Evolutionary conservation across 2,797 vertebrate species (phyloP).

Genomic region (Sitta carolinensis): DNA sequence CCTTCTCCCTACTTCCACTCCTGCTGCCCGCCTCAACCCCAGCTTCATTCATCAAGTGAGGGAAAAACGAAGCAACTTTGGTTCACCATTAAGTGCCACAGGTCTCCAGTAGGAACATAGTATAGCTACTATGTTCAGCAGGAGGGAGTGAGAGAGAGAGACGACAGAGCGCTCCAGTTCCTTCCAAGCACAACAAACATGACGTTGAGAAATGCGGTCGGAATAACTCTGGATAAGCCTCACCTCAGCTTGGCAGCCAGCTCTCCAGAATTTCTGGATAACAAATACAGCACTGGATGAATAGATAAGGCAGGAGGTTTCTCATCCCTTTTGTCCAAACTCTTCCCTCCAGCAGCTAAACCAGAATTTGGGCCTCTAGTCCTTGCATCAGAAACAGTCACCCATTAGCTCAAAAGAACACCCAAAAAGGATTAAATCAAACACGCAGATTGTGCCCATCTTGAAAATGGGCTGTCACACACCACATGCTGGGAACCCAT

Average conservation of each 20-base stretch:
- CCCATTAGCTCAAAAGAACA: not conserved
- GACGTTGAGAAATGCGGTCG: conserved; percentile 14
- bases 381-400: not conserved
- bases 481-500: not conserved
- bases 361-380: not conserved
- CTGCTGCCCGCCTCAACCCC: not conserved
- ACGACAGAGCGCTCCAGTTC: not conserved
- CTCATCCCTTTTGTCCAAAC: not conserved
- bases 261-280: conserved; percentile 42
- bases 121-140: conserved; percentile 51
- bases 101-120: conserved; percentile 30
- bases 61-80: not conserved
- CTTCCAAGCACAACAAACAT: conserved; percentile 69
- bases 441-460: not conserved
- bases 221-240: conserved; percentile 50
- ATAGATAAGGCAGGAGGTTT: conserved; percentile 34
- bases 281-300: conserved; percentile 26
- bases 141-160: conserved; percentile 21
- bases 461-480: not conserved
- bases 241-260: conserved; percentile 32
- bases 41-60: conserved; percentile 48
- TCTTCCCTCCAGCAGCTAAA: not conserved
- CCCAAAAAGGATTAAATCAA: not conserved
- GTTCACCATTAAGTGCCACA: conserved; percentile 3
- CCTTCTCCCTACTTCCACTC: not conserved